Evolutionary conservation across 2,797 vertebrate genomes (phyloP).

Genomic region (Gouania willdenowi): DNA sequence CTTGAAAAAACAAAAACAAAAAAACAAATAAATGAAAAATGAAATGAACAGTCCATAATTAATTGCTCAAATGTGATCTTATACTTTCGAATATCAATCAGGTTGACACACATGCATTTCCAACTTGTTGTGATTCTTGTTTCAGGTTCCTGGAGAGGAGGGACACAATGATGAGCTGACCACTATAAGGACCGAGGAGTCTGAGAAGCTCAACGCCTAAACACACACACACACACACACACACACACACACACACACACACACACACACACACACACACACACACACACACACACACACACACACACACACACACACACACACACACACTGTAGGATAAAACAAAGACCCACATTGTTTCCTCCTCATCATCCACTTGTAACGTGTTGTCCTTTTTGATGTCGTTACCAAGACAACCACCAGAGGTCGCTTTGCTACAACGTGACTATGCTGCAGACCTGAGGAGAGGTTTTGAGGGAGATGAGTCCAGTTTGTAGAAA

Average conservation of each 20-base stretch:
- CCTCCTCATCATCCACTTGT: slow-evolving; percentile 26
- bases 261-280: slow-evolving; percentile 1
- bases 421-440: slow-evolving; percentile 30
- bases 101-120: too few species aligned
- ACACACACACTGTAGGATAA: neutral
- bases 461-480: neutral
- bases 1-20: too few species aligned
- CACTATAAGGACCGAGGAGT: slow-evolving; percentile 52
- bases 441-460: neutral
- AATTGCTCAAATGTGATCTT: too few species aligned
- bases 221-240: neutral
- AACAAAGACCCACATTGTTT: neutral
- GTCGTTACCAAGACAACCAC: neutral
- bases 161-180: slow-evolving; percentile 39
- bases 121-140: too few species aligned
- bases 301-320: neutral
- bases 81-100: too few species aligned
- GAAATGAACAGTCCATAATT: too few species aligned
- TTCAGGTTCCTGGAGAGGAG: slow-evolving; percentile 71
- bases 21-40: too few species aligned
- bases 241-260: neutral
- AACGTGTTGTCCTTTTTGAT: neutral
- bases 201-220: slow-evolving; percentile 64
- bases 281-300: neutral
- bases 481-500: too few species aligned